These are phyloP conservation scores for Gymnoscelis rufifasciata DNA, from an alignment of 2,888 invertebrate genomes.

Conservation along the genomic window DNA sequence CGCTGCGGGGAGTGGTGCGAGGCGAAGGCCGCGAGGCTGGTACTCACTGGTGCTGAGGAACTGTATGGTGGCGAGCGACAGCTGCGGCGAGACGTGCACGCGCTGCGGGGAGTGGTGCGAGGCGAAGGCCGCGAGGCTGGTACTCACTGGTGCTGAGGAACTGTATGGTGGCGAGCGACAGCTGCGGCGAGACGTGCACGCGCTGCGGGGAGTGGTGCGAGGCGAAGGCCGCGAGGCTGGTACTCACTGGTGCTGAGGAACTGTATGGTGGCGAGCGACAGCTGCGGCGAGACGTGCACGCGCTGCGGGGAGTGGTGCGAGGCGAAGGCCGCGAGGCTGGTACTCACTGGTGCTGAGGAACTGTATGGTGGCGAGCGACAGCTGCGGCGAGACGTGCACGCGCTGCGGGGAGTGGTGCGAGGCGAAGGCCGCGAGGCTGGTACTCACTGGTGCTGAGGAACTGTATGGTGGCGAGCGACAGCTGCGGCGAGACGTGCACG, in stretches of 20 bases:
- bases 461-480: slow-evolving; percentile 95
- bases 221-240: slow-evolving; percentile 92
- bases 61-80: slow-evolving; percentile 95
- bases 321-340: slow-evolving; percentile 92
- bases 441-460: slow-evolving; percentile 97
- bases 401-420: slow-evolving; percentile 88
- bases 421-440: slow-evolving; percentile 92
- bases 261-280: slow-evolving; percentile 95
- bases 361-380: slow-evolving; percentile 95
- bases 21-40: slow-evolving; percentile 92
- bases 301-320: slow-evolving; percentile 88
- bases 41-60: slow-evolving; percentile 97
- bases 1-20: slow-evolving; percentile 88
- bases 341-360: slow-evolving; percentile 97
- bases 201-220: slow-evolving; percentile 88
- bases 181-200: slow-evolving; percentile 93
- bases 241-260: slow-evolving; percentile 97
- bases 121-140: slow-evolving; percentile 92
- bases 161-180: slow-evolving; percentile 95
- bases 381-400: slow-evolving; percentile 93
- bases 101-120: slow-evolving; percentile 88
- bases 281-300: slow-evolving; percentile 93
- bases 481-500: slow-evolving; percentile 93
- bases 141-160: slow-evolving; percentile 97
- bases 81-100: slow-evolving; percentile 93